Conservation (phyloP, 2,888 invertebrate genomes). For the Lochmaea capreae region DNA sequence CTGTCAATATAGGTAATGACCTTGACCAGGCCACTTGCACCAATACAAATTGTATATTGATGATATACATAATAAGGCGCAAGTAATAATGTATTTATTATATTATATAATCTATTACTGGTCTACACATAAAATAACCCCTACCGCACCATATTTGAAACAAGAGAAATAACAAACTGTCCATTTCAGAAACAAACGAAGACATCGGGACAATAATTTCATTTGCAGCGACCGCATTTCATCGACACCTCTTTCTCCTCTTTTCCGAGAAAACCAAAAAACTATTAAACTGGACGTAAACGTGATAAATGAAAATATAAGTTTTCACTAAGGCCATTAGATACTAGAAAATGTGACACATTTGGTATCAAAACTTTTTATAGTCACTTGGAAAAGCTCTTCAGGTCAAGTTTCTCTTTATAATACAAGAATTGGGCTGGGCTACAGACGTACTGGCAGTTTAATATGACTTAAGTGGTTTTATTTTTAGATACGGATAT, state of each 20-base stretch:
- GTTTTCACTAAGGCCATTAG: conserved; percentile 34
- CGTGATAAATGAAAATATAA: conserved; percentile 39
- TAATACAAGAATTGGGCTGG: neutral
- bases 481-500: neutral
- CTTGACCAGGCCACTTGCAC: no score
- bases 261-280: conserved; percentile 29
- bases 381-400: conserved; percentile 18
- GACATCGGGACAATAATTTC: conserved; percentile 34
- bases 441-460: neutral
- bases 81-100: no score
- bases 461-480: neutral
- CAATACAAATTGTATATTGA: no score
- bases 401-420: conserved; percentile 5
- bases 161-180: conserved; percentile 33
- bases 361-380: conserved; percentile 30
- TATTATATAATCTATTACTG: neutral
- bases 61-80: no score
- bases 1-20: no score
- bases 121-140: neutral
- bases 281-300: conserved; percentile 36
- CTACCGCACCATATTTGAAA: neutral
- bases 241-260: conserved; percentile 23
- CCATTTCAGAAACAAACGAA: conserved; percentile 29
- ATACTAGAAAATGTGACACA: conserved; percentile 22
- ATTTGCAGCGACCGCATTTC: conserved; percentile 32